phyloP scores from a whole-genome alignment of 2,888 invertebrate genomes.

The Hypolimnas misippus region DNA sequence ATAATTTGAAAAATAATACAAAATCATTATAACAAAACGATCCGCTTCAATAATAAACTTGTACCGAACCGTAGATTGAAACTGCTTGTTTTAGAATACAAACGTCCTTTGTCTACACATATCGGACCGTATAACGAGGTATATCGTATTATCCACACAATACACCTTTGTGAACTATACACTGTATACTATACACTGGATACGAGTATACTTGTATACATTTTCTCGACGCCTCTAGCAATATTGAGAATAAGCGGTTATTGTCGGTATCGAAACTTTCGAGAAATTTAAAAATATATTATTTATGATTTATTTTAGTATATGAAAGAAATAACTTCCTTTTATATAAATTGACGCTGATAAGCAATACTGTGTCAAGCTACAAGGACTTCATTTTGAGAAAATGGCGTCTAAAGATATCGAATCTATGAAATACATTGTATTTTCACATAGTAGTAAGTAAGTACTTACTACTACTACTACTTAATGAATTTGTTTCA shows the following conservation, averaged over 20 bases:
- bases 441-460: too few relatives aligned
- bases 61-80: slow-evolving; percentile 26
- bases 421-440: too few relatives aligned
- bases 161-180: slow-evolving; percentile 19
- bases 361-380: too few relatives aligned
- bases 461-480: too few relatives aligned
- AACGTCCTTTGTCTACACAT: slow-evolving; percentile 44
- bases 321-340: too few relatives aligned
- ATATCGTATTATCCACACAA: slow-evolving; percentile 39
- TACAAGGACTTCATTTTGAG: too few relatives aligned
- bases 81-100: slow-evolving; percentile 46
- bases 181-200: not conserved
- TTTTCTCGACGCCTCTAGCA: not conserved
- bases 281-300: not conserved
- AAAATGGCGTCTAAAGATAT: too few relatives aligned
- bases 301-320: not conserved
- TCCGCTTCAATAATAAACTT: slow-evolving; percentile 16
- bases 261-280: not conserved
- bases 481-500: too few relatives aligned
- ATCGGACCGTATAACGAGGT: slow-evolving; percentile 42
- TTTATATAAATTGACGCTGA: too few relatives aligned
- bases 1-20: too few relatives aligned
- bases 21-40: too few relatives aligned
- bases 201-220: not conserved
- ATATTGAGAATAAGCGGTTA: slow-evolving; percentile 8